These are phyloP conservation scores for Notothenia coriiceps DNA, from an alignment of 2,113 vertebrate species.

Conservation along the genomic window DNA sequence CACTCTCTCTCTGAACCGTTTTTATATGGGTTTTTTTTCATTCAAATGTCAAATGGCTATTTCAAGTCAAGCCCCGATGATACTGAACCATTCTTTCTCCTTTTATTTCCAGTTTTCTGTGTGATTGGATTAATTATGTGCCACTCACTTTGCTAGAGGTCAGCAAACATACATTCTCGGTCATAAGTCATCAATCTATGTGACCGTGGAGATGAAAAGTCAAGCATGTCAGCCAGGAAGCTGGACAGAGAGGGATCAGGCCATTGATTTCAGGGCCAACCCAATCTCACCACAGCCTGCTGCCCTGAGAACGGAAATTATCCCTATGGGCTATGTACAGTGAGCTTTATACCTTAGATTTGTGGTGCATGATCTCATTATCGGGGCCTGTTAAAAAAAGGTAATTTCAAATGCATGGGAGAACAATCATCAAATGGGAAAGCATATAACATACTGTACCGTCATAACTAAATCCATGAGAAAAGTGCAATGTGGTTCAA, in stretches of 20 bases:
- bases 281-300: conserved; percentile 78
- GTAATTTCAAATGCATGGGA: conserved; percentile 40
- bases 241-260: conserved; percentile 82
- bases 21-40: conserved; percentile 52
- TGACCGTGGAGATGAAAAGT: conserved; percentile 87
- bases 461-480: conserved; percentile 13
- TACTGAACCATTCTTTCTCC: conserved; percentile 64
- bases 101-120: conserved; percentile 76
- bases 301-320: conserved; percentile 74
- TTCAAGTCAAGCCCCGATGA: conserved; percentile 69
- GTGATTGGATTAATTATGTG: conserved; percentile 88
- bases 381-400: conserved; percentile 27
- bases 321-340: conserved; percentile 72
- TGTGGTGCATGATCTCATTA: conserved; percentile 61
- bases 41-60: conserved; percentile 78
- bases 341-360: conserved; percentile 59
- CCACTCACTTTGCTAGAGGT: conserved; percentile 86
- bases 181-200: conserved; percentile 89
- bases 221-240: conserved; percentile 85
- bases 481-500: background rate
- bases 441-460: background rate
- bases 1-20: conserved; percentile 14
- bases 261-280: conserved; percentile 86
- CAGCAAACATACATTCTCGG: conserved; percentile 85
- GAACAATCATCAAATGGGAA: conserved; percentile 30